These are phyloP conservation scores for Cyphomyrus plagiostoma DNA, from an alignment of 2,113 vertebrate species.

Conservation along the genomic window DNA sequence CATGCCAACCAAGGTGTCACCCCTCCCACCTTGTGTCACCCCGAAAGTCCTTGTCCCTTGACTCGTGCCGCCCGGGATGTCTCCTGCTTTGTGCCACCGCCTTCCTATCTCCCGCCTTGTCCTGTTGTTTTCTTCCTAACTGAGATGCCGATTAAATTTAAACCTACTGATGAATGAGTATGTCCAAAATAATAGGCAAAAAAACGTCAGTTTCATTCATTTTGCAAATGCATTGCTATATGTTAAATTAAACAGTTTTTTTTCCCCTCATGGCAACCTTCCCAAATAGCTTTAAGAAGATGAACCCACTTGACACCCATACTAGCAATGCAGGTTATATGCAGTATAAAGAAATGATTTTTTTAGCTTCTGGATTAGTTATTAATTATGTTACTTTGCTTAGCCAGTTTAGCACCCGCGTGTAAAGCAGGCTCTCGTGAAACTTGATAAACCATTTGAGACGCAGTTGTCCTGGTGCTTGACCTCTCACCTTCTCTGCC, in stretches of 20 bases:
- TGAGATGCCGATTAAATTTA: not conserved
- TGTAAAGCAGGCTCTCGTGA: not conserved
- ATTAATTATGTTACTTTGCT: not conserved
- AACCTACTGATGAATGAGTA: not conserved
- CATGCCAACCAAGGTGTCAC: not conserved
- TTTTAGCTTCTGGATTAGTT: not conserved
- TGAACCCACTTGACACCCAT: not conserved
- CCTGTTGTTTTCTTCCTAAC: not conserved
- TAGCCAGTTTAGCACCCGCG: not conserved
- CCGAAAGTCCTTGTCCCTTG: not conserved
- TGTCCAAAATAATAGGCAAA: not conserved
- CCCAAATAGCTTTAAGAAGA: not conserved
- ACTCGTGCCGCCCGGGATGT: not conserved
- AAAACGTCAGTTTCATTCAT: not conserved
- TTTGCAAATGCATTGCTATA: not conserved
- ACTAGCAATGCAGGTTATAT: not conserved
- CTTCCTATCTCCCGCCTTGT: not conserved
- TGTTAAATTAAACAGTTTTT: not conserved
- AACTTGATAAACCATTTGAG: not conserved
- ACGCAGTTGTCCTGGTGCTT: not conserved
- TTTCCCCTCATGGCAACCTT: not conserved
- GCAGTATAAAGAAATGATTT: not conserved
- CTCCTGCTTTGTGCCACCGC: not conserved
- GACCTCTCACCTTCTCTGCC: not conserved
- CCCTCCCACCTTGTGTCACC: no score